These are phyloP conservation scores for Drosophila testacea DNA, from an alignment of 2,888 invertebrate genomes.

Conservation along the genomic window DNA sequence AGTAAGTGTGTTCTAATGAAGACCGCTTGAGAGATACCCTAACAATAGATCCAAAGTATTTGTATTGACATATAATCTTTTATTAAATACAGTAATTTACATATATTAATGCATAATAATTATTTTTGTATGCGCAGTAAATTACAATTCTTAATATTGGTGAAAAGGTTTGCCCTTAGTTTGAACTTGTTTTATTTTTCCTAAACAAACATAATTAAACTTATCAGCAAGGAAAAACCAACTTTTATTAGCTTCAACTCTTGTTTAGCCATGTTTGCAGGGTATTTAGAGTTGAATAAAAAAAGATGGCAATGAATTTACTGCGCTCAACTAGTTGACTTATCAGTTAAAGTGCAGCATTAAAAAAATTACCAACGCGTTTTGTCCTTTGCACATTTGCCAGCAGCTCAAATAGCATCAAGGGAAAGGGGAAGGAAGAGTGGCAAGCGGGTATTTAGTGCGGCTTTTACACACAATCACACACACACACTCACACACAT, in stretches of 20 bases:
- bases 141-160: too few species aligned
- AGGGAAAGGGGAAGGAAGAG: not conserved
- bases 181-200: too few species aligned
- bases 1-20: not conserved
- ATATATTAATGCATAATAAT: too few species aligned
- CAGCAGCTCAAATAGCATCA: slow-evolving; percentile 11
- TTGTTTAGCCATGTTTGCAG: not conserved
- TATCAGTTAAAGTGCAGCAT: slow-evolving; percentile 78
- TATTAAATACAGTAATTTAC: too few species aligned
- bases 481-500: slow-evolving; percentile 1
- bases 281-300: slow-evolving; percentile 1
- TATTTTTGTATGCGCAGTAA: too few species aligned
- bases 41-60: too few species aligned
- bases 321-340: slow-evolving; percentile 65
- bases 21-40: too few species aligned
- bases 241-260: not conserved
- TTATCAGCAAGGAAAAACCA: too few species aligned
- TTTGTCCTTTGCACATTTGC: slow-evolving; percentile 45
- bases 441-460: not conserved
- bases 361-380: slow-evolving; percentile 64
- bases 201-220: too few species aligned
- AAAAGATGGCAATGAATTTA: slow-evolving; percentile 32
- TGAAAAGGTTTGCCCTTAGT: too few species aligned
- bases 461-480: not conserved
- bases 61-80: too few species aligned